Evolutionary conservation across 2,113 vertebrate species (phyloP).

Genomic region (Sapayoa aenigma): DNA sequence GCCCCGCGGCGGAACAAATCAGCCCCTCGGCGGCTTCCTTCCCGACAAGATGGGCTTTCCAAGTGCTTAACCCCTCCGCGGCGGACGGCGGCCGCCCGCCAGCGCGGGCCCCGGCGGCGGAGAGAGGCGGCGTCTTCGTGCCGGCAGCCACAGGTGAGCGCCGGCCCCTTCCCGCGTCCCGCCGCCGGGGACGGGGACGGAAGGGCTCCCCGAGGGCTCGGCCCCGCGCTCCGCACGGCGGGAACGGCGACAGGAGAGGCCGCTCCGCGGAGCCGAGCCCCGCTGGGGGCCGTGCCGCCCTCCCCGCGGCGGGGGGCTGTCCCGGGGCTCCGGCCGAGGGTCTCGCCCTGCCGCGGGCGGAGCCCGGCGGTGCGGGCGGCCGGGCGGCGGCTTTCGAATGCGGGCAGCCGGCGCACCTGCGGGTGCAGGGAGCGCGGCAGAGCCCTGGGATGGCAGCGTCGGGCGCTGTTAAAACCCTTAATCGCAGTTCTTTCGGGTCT

Average conservation of each 20-base stretch:
- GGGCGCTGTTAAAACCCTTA: neutral
- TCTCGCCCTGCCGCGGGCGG: neutral
- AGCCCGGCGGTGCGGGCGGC: neutral
- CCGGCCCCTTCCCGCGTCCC: neutral
- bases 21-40: slow-evolving; percentile 58
- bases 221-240: neutral
- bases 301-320: neutral
- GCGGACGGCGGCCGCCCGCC: slow-evolving; percentile 37
- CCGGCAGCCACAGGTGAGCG: slow-evolving; percentile 49
- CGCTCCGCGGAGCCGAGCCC: neutral
- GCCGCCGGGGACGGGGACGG: neutral
- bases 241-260: neutral
- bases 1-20: slow-evolving; percentile 60
- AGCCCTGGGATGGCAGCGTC: neutral
- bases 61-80: slow-evolving; percentile 58
- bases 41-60: slow-evolving; percentile 75
- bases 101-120: slow-evolving; percentile 28
- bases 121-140: slow-evolving; percentile 44
- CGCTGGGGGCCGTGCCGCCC: neutral
- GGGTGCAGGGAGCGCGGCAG: fast-evolving
- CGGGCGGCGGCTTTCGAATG: neutral
- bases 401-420: neutral
- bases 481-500: neutral
- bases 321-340: neutral
- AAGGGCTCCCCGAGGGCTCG: too few species aligned